Conservation (phyloP, 2,797 vertebrate species). For the Hippocampus kuda region DNA sequence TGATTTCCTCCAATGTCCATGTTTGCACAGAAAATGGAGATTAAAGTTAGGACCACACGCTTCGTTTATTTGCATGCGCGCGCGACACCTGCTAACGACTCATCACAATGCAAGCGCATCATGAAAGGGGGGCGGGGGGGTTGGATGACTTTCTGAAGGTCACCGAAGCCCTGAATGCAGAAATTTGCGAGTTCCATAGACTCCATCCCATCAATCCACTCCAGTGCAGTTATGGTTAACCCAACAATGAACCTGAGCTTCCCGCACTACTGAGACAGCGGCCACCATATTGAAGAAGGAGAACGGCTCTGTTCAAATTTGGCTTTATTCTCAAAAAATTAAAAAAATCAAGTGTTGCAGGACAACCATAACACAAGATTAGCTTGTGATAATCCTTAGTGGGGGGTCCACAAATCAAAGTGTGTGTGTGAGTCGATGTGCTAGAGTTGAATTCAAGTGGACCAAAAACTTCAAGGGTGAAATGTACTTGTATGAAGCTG, state of each 20-base stretch:
- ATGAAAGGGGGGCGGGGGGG: neutral
- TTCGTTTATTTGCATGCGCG: neutral
- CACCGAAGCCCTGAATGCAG: neutral
- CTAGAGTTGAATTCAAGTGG: neutral
- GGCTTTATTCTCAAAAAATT: conserved; percentile 15
- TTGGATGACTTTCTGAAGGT: neutral
- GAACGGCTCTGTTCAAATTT: neutral
- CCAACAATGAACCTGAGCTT: too few species aligned
- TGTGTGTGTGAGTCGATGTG: conserved; percentile 13
- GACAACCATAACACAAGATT: conserved; percentile 39
- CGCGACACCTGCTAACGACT: too few species aligned
- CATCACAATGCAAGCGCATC: neutral
- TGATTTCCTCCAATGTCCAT: neutral
- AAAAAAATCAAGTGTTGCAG: conserved; percentile 37
- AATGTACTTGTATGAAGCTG: neutral
- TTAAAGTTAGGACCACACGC: neutral
- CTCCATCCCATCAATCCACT: too few species aligned
- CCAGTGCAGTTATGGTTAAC: too few species aligned
- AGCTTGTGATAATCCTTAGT: conserved; percentile 48
- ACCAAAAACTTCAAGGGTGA: neutral
- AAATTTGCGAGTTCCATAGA: too few species aligned
- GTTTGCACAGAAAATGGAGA: neutral
- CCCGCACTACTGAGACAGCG: too few species aligned
- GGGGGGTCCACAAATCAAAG: conserved; percentile 42
- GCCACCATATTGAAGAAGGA: neutral